Base-by-base conservation (phyloP, 2,113 vertebrate species). In the Protobothrops flavoviridis region DNA sequence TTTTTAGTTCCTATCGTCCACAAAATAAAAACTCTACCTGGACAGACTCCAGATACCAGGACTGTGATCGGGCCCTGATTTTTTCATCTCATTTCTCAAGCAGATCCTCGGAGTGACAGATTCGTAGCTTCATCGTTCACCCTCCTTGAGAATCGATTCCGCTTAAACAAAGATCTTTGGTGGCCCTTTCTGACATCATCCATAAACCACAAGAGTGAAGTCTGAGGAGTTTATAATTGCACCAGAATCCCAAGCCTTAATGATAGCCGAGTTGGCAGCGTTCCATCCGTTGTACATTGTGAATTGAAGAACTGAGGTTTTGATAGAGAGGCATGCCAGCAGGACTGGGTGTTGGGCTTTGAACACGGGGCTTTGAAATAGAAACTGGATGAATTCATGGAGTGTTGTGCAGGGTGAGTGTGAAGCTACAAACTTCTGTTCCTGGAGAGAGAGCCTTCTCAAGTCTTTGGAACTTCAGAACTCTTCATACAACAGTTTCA, bases 221-320 rank as follows among this genome's bases (percentile, higher is more conserved):
- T 91, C 91, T 96, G 97, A 97, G 94, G 53, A 0, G 86, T 97
- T 96, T 93, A 95, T 5, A 17, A 39, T 56, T 29, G 29, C 43
- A 94, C 86, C 0, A 0, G 94, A 48, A 13, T 20, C 0, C 6
- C 85, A n/a, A 92, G 64, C 90, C 20, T 90, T 93, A 23, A 24
- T 10, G 91, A 89, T 56, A 48, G 88, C 26, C 50, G 2, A 59
- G 29, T 53, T 94, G 96, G 94, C 96, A 91, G 90, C 85, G 88
- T 92, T 88, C 94, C 86, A 56, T 55, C 21, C 0, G 2, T 74
- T 50, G 43, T 85, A 43, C 69, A 91, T 91, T 91, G 64, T 92
- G 92, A 89, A 3, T 56, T 10, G 26, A 39, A n/a, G 15, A 2
- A 2, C 69, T 29, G 90, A 92, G 92, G 43, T 33, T 0, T 55